phyloP scores from a whole-genome alignment of 2,797 vertebrate species.

The Enteromius argenteus region DNA sequence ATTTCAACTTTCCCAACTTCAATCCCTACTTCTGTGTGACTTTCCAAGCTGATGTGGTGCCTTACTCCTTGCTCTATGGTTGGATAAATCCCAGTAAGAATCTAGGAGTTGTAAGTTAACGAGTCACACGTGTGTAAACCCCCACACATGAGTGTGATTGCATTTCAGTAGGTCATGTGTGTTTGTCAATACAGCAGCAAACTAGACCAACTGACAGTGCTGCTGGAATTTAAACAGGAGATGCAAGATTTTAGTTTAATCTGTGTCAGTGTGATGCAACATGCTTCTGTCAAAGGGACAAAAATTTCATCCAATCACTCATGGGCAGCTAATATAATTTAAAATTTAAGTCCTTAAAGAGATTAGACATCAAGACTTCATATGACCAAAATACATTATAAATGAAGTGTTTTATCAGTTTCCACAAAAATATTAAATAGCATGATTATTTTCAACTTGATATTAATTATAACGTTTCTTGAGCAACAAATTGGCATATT shows the following conservation, averaged over 20 bases:
- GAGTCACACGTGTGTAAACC: slow-evolving; percentile 32
- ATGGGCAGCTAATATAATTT: neutral
- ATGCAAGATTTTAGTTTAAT: slow-evolving; percentile 46
- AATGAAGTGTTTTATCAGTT: neutral
- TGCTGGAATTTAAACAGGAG: slow-evolving; percentile 18
- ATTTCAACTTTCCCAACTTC: slow-evolving; percentile 2
- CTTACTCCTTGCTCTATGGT: slow-evolving; percentile 37
- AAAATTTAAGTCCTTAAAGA: neutral
- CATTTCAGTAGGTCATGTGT: slow-evolving; percentile 11
- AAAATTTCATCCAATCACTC: neutral
- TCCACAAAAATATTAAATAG: neutral
- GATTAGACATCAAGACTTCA: neutral
- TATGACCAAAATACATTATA: neutral
- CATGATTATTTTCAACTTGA: no score
- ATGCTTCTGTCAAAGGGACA: neutral
- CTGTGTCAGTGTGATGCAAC: neutral
- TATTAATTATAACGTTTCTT: no score
- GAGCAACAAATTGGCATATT: neutral
- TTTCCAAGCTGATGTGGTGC: slow-evolving; percentile 59
- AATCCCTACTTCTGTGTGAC: slow-evolving; percentile 51
- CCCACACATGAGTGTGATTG: neutral
- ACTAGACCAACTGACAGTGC: slow-evolving; percentile 8
- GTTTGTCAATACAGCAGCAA: slow-evolving; percentile 12
- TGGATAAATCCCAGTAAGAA: slow-evolving; percentile 64
- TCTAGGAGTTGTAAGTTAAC: slow-evolving; percentile 14